A percentile compares a stretch with the other conserved stretches of the same genome.
phyloP scores from a whole-genome alignment of 2,113 vertebrate genomes.

The Hydrochoerus hydrochaeris region DNA sequence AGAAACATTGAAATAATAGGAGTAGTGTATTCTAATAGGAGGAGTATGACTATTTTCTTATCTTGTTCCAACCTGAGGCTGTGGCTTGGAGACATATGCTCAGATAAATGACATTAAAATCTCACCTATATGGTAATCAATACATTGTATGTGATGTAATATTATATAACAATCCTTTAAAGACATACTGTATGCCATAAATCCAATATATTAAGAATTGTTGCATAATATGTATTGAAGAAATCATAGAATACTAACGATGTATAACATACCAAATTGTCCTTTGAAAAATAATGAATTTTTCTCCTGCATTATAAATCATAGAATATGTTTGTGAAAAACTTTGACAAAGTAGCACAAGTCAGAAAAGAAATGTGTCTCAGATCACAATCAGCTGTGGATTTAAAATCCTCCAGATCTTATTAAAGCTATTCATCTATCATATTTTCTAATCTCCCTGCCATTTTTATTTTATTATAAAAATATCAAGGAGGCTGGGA shows the following conservation, averaged over 20 bases:
- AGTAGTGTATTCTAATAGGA: slow-evolving; percentile 5
- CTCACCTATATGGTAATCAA: slow-evolving; percentile 5
- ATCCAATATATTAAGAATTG: slow-evolving; percentile 8
- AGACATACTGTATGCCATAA: neutral
- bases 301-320: neutral
- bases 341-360: neutral
- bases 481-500: neutral
- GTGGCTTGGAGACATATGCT: neutral
- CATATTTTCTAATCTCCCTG: slow-evolving; percentile 12
- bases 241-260: neutral
- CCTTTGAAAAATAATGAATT: slow-evolving; percentile 24
- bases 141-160: neutral
- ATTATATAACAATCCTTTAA: slow-evolving; percentile 15
- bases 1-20: neutral
- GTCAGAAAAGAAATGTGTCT: neutral
- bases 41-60: neutral
- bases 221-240: slow-evolving; percentile 44
- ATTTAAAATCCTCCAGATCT: neutral
- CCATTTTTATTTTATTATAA: neutral
- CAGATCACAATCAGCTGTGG: neutral
- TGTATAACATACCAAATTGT: slow-evolving; percentile 29
- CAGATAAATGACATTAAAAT: neutral
- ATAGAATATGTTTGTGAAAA: slow-evolving; percentile 22
- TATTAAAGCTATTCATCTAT: neutral
- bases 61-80: neutral